Conservation (phyloP, 2,888 invertebrate species). For the Phyllotreta striolata region DNA sequence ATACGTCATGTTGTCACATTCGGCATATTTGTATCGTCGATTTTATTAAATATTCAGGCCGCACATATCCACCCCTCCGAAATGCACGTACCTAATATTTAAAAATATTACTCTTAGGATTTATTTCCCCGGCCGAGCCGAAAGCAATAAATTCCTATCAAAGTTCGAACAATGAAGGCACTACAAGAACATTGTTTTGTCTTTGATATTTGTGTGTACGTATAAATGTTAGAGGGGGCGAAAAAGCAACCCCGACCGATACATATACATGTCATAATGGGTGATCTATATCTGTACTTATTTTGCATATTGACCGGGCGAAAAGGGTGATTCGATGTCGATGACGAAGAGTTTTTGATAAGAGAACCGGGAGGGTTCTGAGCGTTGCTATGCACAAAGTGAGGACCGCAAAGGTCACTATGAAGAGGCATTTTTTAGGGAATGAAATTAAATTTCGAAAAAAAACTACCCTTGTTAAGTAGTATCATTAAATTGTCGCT, state of each 20-base stretch:
- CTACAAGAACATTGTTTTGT: conserved; percentile 45
- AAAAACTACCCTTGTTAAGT: too few relatives aligned
- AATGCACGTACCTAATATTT: conserved; percentile 40
- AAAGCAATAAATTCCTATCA: conserved; percentile 57
- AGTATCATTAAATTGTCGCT: too few relatives aligned
- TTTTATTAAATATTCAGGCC: conserved; percentile 31
- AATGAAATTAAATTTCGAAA: too few relatives aligned
- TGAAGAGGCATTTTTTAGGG: background rate
- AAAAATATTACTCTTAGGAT: conserved; percentile 55
- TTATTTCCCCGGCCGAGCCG: conserved; percentile 53
- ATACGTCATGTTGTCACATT: background rate
- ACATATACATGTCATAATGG: conserved; percentile 36
- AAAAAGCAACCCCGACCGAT: conserved; percentile 23
- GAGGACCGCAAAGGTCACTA: conserved; percentile 4
- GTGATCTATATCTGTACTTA: conserved; percentile 44
- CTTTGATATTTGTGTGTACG: conserved; percentile 39
- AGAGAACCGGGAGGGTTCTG: conserved; percentile 1
- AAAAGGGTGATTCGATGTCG: conserved; percentile 36
- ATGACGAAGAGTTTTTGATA: conserved; percentile 37
- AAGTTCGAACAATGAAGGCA: conserved; percentile 52
- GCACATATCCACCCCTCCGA: conserved; percentile 21
- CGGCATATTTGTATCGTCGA: conserved; percentile 30
- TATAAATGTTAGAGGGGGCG: conserved; percentile 28
- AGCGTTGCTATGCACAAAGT: conserved; percentile 4
- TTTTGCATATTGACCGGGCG: conserved; percentile 48